Percentiles rank a stretch among this genome's conserved stretches.
phyloP scores from a whole-genome alignment of 2,888 invertebrate genomes.

The Pachydiplax longipennis region DNA sequence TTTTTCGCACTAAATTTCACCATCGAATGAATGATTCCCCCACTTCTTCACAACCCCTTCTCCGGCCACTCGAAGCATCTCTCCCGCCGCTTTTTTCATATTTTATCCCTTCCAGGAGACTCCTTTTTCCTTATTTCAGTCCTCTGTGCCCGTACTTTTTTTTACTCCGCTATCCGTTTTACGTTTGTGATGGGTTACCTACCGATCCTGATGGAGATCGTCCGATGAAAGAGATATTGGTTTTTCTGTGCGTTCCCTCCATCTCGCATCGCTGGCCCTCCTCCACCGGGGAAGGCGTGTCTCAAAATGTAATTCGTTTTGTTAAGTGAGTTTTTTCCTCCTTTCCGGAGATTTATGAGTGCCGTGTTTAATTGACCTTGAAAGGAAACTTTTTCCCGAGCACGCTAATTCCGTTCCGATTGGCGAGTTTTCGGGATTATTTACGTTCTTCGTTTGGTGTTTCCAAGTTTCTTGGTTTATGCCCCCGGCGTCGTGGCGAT shows the following conservation, averaged over 20 bases:
- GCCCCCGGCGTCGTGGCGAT: too few relatives aligned
- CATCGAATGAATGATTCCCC: slow-evolving; percentile 29
- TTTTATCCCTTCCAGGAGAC: neutral
- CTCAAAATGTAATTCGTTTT: neutral
- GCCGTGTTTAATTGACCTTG: neutral
- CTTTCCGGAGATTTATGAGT: neutral
- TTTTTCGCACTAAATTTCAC: slow-evolving; percentile 34
- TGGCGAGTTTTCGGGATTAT: neutral
- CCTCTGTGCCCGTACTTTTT: neutral
- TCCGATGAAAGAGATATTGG: neutral
- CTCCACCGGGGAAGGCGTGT: neutral
- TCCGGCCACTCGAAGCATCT: neutral
- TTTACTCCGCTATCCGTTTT: neutral
- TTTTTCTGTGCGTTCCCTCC: neutral
- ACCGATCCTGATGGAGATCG: neutral
- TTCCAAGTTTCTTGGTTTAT: too few relatives aligned
- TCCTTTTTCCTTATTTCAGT: neutral
- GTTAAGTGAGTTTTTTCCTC: neutral
- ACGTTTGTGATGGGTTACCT: neutral
- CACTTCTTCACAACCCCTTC: neutral
- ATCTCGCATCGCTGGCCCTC: neutral
- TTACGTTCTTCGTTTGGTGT: too few relatives aligned
- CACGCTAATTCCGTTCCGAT: neutral
- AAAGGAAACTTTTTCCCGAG: neutral
- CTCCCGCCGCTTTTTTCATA: neutral